A percentile compares a stretch with the other conserved stretches of the same genome.
These are phyloP conservation scores for Montipora cactus DNA, from an alignment of 64 coral and sea anemone genomes.

Conservation along the genomic window DNA sequence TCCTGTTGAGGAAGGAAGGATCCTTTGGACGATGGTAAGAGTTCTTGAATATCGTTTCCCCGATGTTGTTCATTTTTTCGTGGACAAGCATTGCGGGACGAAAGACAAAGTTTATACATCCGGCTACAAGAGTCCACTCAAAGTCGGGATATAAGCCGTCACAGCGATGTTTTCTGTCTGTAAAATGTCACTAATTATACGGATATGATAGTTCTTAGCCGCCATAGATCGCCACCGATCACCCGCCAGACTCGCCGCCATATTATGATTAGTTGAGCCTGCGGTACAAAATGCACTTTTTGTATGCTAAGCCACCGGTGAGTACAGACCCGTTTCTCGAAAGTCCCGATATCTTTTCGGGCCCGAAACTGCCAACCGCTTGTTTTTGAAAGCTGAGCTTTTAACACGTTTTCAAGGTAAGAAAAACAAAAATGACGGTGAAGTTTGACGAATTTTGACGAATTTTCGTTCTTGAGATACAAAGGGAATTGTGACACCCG, in stretches of 20 bases:
- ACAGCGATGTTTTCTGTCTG: too few species aligned
- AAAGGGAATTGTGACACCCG: too few species aligned
- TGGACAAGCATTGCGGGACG: conserved; percentile 21
- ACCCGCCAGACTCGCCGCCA: neutral
- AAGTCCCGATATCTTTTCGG: too few species aligned
- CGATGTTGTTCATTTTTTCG: conserved; percentile 35
- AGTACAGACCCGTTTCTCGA: neutral
- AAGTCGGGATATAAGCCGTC: too few species aligned
- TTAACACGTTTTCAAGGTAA: too few species aligned
- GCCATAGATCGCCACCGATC: neutral
- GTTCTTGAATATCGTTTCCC: neutral
- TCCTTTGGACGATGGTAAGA: conserved; percentile 16
- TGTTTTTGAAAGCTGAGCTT: too few species aligned
- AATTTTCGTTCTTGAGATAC: too few species aligned
- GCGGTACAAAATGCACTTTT: neutral
- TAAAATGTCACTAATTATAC: too few species aligned
- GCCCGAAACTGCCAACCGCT: too few species aligned
- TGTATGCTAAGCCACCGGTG: neutral
- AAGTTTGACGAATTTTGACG: too few species aligned
- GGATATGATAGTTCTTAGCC: too few species aligned
- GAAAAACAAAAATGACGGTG: too few species aligned
- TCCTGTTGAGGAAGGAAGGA: neutral
- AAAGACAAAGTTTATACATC: neutral
- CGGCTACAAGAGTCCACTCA: neutral
- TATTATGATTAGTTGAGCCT: neutral